phyloP scores from a whole-genome alignment of 2,797 vertebrate species.

The Sandelia bainsii region DNA sequence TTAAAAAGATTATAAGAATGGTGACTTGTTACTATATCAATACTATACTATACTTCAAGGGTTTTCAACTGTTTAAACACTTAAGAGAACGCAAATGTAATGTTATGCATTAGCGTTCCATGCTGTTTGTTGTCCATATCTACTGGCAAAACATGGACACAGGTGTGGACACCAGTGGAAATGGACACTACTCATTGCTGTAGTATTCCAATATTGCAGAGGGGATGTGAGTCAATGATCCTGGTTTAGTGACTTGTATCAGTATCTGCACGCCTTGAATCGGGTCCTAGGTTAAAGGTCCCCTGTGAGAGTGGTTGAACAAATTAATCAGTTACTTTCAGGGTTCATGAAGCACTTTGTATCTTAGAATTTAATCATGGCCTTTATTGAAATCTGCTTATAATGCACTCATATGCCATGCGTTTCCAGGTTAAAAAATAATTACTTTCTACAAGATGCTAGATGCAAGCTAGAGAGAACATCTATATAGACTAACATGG shows the following conservation, averaged over 20 bases:
- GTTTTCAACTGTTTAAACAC: conserved; percentile 13
- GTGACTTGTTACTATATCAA: too few relatives aligned
- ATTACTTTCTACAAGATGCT: background rate
- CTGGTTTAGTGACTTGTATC: background rate
- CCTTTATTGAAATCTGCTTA: background rate
- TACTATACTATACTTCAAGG: background rate
- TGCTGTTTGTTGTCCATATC: background rate
- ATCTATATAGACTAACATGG: conserved; percentile 6
- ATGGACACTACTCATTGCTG: background rate
- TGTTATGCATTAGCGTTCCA: background rate
- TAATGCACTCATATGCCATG: background rate
- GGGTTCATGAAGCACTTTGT: background rate
- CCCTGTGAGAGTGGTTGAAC: background rate
- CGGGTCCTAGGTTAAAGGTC: background rate
- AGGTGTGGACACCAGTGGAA: too few relatives aligned
- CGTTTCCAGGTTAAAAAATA: background rate
- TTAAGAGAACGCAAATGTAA: background rate
- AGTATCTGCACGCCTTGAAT: too few relatives aligned
- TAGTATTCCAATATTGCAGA: background rate
- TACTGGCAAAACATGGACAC: too few relatives aligned
- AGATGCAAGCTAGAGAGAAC: conserved; percentile 13
- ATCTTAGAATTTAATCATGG: background rate
- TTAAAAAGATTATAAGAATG: too few relatives aligned
- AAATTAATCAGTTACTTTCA: background rate
- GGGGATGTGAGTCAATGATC: background rate